Evolutionary conservation across 2,797 vertebrate genomes (phyloP).

Genomic region (Lepus oiostolus): DNA sequence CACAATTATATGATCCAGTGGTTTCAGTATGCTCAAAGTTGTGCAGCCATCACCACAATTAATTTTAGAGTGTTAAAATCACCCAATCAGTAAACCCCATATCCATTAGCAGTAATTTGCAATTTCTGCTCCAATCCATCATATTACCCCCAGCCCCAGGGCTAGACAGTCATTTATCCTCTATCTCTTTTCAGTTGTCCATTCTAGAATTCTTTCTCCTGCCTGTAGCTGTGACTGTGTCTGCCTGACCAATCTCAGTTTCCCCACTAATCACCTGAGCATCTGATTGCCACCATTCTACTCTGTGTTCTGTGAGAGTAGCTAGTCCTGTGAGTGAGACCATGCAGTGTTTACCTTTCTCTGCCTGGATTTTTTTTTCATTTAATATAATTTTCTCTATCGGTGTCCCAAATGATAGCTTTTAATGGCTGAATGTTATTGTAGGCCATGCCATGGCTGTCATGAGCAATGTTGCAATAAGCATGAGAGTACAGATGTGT

Average conservation of each 20-base stretch:
- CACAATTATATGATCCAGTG: background rate
- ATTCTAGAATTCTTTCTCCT: background rate
- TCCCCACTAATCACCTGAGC: background rate
- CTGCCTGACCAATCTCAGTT: background rate
- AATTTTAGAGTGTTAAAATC: too few species aligned
- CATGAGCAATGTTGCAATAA: background rate
- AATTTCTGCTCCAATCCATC: background rate
- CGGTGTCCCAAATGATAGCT: background rate
- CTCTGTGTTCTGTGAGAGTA: background rate
- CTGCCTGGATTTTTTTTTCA: background rate
- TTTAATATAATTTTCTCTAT: background rate
- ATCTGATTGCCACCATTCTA: background rate
- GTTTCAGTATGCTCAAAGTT: background rate
- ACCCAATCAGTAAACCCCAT: background rate
- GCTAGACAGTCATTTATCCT: background rate
- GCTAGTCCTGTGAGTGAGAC: background rate
- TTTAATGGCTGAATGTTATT: background rate
- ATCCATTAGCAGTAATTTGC: background rate
- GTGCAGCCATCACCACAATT: background rate
- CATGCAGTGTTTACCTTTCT: background rate
- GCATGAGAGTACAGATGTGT: background rate
- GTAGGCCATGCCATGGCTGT: too few species aligned
- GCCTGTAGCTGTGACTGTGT: background rate
- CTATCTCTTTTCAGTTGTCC: background rate
- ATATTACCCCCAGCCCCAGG: background rate